Percentiles rank a stretch among this genome's conserved stretches.
Conservation (phyloP, 1,140 invertebrate genomes). For the Seison nebaliae region DNA sequence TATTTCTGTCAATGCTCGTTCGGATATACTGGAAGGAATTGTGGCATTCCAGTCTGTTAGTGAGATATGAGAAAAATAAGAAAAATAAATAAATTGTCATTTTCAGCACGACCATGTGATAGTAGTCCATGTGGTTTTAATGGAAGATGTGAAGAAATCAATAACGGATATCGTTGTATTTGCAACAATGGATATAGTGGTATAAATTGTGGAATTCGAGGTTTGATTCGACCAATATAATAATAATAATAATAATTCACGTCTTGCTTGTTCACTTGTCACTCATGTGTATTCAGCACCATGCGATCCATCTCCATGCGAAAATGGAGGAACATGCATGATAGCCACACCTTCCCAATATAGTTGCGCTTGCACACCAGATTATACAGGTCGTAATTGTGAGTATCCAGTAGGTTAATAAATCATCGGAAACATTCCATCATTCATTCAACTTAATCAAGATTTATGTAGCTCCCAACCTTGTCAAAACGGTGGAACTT, state of each 20-base stretch:
- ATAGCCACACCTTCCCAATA: slow-evolving; percentile 27
- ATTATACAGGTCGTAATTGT: slow-evolving; percentile 9
- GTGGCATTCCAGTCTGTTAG: too few relatives aligned
- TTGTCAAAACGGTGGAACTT: slow-evolving; percentile 8
- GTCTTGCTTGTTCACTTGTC: too few relatives aligned
- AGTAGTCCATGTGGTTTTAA: slow-evolving; percentile 5
- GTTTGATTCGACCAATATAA: too few relatives aligned
- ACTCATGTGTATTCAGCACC: slow-evolving; percentile 1
- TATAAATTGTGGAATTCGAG: slow-evolving; percentile 4
- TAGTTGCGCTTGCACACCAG: slow-evolving; percentile 4
- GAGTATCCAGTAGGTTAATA: slow-evolving; percentile 5
- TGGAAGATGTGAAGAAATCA: slow-evolving; percentile 19
- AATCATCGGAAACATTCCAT: slow-evolving; percentile 7
- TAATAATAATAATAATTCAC: too few relatives aligned
- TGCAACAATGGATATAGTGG: slow-evolving; percentile 9
- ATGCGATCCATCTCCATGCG: slow-evolving; percentile 15
- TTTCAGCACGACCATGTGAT: slow-evolving; percentile 1
- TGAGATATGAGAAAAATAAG: too few relatives aligned
- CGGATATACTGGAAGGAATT: slow-evolving; percentile 6
- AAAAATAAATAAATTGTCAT: too few relatives aligned
- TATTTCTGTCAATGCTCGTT: slow-evolving; percentile 6
- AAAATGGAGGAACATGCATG: slow-evolving; percentile 38
- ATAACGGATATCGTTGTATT: slow-evolving; percentile 46
- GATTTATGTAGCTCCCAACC: slow-evolving; percentile 4
- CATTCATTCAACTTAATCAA: background rate